These are phyloP conservation scores for Cyphomyrus discorhynchus DNA, from an alignment of 2,113 vertebrate species.

Conservation along the genomic window DNA sequence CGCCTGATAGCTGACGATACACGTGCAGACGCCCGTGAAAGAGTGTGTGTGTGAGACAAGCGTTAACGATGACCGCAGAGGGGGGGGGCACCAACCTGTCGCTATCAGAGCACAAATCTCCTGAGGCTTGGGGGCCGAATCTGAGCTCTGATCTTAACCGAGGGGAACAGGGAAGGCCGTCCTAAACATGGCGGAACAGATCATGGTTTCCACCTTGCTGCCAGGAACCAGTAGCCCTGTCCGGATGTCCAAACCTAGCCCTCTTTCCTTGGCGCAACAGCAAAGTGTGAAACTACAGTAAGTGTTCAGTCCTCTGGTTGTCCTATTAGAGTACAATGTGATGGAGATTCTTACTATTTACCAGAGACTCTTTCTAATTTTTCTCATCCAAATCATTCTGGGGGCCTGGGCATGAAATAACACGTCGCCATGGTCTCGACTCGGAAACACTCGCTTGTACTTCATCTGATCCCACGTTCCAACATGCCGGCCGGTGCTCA, in stretches of 20 bases:
- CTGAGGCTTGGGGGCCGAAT: neutral
- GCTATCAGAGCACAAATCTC: slow-evolving; percentile 1
- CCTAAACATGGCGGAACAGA: neutral
- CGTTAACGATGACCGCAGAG: neutral
- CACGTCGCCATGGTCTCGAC: slow-evolving; percentile 34
- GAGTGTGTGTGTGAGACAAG: neutral
- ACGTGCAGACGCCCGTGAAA: neutral
- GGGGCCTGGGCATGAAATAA: slow-evolving; percentile 41
- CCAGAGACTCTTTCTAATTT: neutral
- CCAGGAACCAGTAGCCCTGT: neutral
- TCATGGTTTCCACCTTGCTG: neutral
- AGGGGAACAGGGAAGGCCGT: neutral
- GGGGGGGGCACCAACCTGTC: neutral
- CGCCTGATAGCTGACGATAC: neutral
- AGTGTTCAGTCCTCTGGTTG: neutral
- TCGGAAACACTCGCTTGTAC: slow-evolving; percentile 12
- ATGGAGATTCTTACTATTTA: neutral
- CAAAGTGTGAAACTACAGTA: neutral
- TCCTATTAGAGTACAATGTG: neutral
- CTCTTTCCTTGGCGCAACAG: neutral
- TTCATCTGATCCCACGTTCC: slow-evolving; percentile 7
- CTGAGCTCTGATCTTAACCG: neutral
- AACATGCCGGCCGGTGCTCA: neutral
- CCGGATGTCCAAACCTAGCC: neutral
- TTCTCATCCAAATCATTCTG: neutral